Conservation (phyloP, 2,797 vertebrate genomes). For the Brotula barbata region DNA sequence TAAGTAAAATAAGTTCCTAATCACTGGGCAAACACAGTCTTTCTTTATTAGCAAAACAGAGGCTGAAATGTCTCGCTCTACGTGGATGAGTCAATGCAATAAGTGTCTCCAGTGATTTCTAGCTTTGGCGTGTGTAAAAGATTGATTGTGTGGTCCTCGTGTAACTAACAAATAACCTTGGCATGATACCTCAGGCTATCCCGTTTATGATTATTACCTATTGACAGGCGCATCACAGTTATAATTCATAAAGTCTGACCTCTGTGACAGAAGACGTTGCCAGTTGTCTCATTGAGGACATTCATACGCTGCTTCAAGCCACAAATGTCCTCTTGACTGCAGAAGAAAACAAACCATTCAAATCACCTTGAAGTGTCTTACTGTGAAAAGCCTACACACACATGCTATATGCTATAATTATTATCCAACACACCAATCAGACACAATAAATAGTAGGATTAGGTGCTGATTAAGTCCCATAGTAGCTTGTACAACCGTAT, state of each 20-base stretch:
- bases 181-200: background rate
- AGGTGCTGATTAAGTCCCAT: too few relatives aligned
- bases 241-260: background rate
- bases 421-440: too few relatives aligned
- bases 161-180: background rate
- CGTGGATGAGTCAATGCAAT: background rate
- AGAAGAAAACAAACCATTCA: too few relatives aligned
- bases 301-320: background rate
- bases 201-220: constrained; percentile 10
- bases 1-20: background rate
- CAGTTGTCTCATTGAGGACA: constrained; percentile 20
- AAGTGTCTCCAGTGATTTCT: constrained; percentile 1
- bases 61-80: background rate
- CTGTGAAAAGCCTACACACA: too few relatives aligned
- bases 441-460: too few relatives aligned
- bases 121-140: constrained; percentile 2
- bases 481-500: too few relatives aligned
- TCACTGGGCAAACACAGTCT: background rate
- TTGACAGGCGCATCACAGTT: constrained; percentile 2
- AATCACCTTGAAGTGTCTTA: too few relatives aligned
- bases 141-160: constrained; percentile 9
- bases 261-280: constrained; percentile 14
- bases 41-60: background rate
- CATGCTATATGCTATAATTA: too few relatives aligned
- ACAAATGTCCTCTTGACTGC: too few relatives aligned